phyloP scores from a whole-genome alignment of 1,140 invertebrate species.

The Fopius arisanus region DNA sequence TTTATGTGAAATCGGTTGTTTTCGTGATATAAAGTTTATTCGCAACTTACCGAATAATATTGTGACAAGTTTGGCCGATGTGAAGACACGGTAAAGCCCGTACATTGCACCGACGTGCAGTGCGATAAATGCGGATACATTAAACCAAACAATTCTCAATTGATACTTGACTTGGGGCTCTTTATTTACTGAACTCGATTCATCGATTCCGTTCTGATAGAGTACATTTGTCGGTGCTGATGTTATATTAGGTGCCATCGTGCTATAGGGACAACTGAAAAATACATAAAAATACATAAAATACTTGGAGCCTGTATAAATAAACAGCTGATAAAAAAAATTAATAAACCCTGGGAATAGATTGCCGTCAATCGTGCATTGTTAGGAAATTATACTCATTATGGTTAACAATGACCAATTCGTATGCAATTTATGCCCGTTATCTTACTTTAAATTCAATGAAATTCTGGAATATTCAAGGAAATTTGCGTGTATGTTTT shows the following conservation, averaged over 20 bases:
- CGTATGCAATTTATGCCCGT: too few relatives aligned
- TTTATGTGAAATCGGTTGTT: too few relatives aligned
- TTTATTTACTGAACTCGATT: conserved; percentile 60
- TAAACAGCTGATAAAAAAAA: background rate
- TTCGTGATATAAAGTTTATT: background rate
- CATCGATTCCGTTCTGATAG: conserved; percentile 70
- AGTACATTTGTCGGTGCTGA: conserved; percentile 70
- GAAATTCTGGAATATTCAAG: too few relatives aligned
- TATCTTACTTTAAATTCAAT: too few relatives aligned
- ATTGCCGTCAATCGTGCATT: too few relatives aligned
- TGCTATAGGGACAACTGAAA: conserved; percentile 19
- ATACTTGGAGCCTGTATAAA: background rate
- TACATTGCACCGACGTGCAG: conserved; percentile 90
- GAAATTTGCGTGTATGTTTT: too few relatives aligned
- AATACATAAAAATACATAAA: background rate
- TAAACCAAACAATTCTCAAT: conserved; percentile 87
- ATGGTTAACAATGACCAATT: too few relatives aligned
- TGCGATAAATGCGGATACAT: conserved; percentile 84
- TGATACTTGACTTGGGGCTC: conserved; percentile 59
- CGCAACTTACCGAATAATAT: conserved; percentile 78
- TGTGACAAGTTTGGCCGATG: conserved; percentile 81
- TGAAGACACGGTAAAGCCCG: conserved; percentile 81
- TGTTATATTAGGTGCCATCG: conserved; percentile 71
- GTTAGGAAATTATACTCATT: too few relatives aligned
- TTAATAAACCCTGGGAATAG: too few relatives aligned